Evolutionary conservation across 1,140 invertebrate genomes (phyloP), one percentile per base, ranked within the genome.

Genomic region (Samia ricini): DNA sequence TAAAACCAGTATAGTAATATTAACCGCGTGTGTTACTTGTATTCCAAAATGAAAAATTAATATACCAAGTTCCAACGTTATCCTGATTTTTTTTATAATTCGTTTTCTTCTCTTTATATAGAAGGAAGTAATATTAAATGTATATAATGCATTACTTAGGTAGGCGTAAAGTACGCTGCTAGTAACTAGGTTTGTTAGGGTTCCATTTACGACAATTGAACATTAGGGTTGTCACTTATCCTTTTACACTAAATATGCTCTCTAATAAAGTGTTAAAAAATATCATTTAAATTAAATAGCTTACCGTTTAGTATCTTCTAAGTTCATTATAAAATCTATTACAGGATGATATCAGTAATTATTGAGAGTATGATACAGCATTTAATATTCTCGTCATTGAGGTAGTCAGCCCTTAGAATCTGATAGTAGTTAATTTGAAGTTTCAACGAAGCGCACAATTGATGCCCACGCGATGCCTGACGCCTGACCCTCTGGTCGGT

Each of bases 381-480:
- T 15, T 42, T 15, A 12, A 42, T 42, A 12, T 15, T 7, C 4
- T 10, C 12, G 10, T 15, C n/a, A 42, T 42, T 42, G 10, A 55
- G 52, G 24, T 33, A 26, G 26, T 24, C 42, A 49, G 57, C 57
- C 36, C 36, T 59, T 59, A 49, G 22, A 61, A 51, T 69, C 49
- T 63, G 19, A 29, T 21, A 22, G 52, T 26, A 60, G 74, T 85
- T 84, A 88, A 88, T 85, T 83, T 76, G 71, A 79, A 73, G 76
- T 79, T 78, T 83, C 77, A 81, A 74, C 76, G 64, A 78, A 64
- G 78, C 63, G 74, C 75, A 71, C 78, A 85, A 85, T 88, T 88
- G 81, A 68, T 68, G 74, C 83, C 83, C 80, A 88, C 80, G 78
- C 83, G 67, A 69, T 6, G 58, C 69, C 56, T 58, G 61, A 57